A percentile compares a stretch with the other conserved stretches of the same genome.
These are phyloP conservation scores for Cercocebus atys DNA, from an alignment of 2,113 vertebrate species.

Conservation along the genomic window DNA sequence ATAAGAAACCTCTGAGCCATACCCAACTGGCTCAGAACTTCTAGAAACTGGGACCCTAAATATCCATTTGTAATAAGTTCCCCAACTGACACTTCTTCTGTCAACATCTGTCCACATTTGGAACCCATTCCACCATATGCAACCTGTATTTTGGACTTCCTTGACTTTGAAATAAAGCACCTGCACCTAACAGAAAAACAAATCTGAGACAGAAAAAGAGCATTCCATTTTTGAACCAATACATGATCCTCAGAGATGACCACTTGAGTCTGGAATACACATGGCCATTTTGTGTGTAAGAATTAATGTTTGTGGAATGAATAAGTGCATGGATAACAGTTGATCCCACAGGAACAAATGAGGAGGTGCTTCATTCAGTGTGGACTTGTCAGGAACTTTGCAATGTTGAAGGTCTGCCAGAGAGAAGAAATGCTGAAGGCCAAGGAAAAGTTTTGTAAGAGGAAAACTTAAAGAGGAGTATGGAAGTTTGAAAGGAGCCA, in stretches of 20 bases:
- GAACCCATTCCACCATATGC: background rate
- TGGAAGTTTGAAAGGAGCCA: conserved; percentile 15
- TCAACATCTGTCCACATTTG: background rate
- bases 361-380: background rate
- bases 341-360: background rate
- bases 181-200: background rate
- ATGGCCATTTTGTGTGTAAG: background rate
- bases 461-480: conserved; percentile 39
- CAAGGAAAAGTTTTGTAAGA: conserved; percentile 64
- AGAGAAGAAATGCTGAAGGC: background rate
- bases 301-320: background rate
- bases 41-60: background rate
- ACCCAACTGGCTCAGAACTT: background rate
- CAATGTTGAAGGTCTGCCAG: background rate
- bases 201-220: background rate
- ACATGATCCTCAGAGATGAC: background rate
- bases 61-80: background rate
- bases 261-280: background rate
- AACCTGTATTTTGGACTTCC: background rate
- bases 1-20: background rate
- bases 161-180: background rate
- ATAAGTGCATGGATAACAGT: background rate
- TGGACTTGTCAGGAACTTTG: background rate
- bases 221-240: conserved; percentile 24
- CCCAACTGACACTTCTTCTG: background rate